Evolutionary conservation across 2,113 vertebrate species (phyloP).

Genomic region (Sciurus niger): DNA sequence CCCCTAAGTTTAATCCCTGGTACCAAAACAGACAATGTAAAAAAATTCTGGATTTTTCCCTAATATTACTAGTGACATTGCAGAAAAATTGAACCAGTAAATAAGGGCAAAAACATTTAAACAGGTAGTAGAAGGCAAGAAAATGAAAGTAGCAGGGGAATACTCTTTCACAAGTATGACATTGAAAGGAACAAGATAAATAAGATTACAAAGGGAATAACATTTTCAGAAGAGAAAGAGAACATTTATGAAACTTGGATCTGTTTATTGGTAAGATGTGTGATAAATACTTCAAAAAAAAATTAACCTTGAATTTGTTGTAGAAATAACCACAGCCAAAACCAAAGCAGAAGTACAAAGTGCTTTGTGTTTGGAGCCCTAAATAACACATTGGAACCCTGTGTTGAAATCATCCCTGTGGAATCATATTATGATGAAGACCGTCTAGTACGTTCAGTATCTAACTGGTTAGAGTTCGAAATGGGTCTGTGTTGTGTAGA

Average conservation of each 20-base stretch:
- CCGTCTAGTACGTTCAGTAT: neutral
- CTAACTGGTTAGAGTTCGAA: neutral
- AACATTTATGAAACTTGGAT: neutral
- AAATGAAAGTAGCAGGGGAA: constrained; percentile 15
- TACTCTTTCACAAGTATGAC: constrained; percentile 19
- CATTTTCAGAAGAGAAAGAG: constrained; percentile 27
- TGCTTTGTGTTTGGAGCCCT: neutral
- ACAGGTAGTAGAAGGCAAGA: neutral
- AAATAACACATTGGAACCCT: neutral
- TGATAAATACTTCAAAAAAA: constrained; percentile 24
- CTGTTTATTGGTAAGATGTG: neutral
- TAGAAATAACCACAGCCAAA: neutral
- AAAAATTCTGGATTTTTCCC: neutral
- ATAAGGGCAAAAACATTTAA: neutral
- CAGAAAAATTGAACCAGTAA: constrained; percentile 22
- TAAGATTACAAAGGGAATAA: neutral
- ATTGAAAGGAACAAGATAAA: constrained; percentile 18
- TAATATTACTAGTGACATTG: neutral
- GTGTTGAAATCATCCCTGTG: neutral
- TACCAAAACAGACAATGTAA: neutral
- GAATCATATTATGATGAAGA: constrained; percentile 36
- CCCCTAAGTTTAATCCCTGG: too few species aligned
- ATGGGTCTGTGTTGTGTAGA: neutral
- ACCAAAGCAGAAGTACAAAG: neutral
- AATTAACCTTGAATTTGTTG: constrained; percentile 3